These are phyloP conservation scores for Atopsyche davidsoni DNA, from an alignment of 1,140 invertebrate species.

Conservation along the genomic window DNA sequence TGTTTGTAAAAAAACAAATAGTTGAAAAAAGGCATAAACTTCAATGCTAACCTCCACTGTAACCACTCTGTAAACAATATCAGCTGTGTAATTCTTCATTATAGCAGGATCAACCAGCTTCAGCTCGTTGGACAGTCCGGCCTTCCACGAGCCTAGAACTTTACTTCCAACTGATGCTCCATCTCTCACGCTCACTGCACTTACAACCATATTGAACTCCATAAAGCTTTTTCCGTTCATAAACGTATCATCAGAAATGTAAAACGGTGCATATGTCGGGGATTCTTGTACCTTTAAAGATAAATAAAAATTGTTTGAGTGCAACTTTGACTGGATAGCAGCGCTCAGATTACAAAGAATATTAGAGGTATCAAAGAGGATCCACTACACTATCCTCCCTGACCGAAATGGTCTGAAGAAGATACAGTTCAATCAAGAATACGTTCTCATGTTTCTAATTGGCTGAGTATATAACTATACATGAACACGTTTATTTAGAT, in stretches of 20 bases:
- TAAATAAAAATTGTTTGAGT: too few species aligned
- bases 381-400: too few species aligned
- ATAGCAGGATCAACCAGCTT: constrained; percentile 55
- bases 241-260: constrained; percentile 47
- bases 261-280: constrained; percentile 59
- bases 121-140: constrained; percentile 58
- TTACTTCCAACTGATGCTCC: constrained; percentile 58
- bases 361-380: too few species aligned
- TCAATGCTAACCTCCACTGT: constrained; percentile 68
- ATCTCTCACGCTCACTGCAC: constrained; percentile 58
- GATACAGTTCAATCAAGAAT: constrained; percentile 24
- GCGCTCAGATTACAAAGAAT: too few species aligned
- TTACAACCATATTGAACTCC: constrained; percentile 64
- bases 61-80: constrained; percentile 74
- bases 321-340: too few species aligned
- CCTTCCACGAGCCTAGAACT: constrained; percentile 61
- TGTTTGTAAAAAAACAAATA: too few species aligned
- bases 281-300: constrained; percentile 51
- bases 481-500: too few species aligned
- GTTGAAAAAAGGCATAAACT: too few species aligned
- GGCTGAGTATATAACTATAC: too few species aligned
- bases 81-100: constrained; percentile 69
- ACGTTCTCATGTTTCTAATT: too few species aligned
- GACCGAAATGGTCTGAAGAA: too few species aligned
- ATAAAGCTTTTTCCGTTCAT: constrained; percentile 66